phyloP scores from a whole-genome alignment of 2,797 vertebrate species.

The Sciurus carolinensis region DNA sequence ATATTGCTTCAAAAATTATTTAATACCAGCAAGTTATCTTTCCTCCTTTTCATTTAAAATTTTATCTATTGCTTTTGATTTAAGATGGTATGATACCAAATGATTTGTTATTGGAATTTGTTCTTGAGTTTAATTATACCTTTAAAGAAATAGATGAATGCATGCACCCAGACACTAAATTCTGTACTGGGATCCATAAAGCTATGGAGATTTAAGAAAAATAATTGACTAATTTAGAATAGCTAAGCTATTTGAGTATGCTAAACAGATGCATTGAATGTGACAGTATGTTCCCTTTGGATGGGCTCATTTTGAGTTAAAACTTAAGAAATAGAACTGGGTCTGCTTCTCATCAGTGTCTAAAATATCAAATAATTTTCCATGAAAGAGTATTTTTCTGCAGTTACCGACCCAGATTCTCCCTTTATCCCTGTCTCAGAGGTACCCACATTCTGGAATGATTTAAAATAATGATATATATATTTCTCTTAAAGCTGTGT shows the following conservation, averaged over 20 bases:
- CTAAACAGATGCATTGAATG: conserved; percentile 74
- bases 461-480: conserved; percentile 67
- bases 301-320: conserved; percentile 68
- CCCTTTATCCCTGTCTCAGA: conserved; percentile 43
- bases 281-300: conserved; percentile 64
- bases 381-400: conserved; percentile 68
- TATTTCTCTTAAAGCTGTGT: conserved; percentile 3
- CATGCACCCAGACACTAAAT: conserved; percentile 58
- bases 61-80: neutral
- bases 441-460: conserved; percentile 50
- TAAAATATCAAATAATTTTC: conserved; percentile 74
- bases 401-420: conserved; percentile 59
- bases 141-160: conserved; percentile 59
- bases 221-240: conserved; percentile 75
- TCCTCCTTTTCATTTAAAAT: neutral
- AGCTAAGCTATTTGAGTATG: conserved; percentile 59
- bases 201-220: conserved; percentile 55
- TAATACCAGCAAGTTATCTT: neutral
- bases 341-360: conserved; percentile 80
- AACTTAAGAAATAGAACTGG: conserved; percentile 55
- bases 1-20: conserved; percentile 3
- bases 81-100: neutral
- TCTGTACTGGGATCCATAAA: conserved; percentile 62
- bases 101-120: conserved; percentile 44
- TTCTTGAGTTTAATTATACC: conserved; percentile 50